These are phyloP conservation scores for Graphium colonna DNA, from an alignment of 2,888 invertebrate genomes.

Conservation along the genomic window DNA sequence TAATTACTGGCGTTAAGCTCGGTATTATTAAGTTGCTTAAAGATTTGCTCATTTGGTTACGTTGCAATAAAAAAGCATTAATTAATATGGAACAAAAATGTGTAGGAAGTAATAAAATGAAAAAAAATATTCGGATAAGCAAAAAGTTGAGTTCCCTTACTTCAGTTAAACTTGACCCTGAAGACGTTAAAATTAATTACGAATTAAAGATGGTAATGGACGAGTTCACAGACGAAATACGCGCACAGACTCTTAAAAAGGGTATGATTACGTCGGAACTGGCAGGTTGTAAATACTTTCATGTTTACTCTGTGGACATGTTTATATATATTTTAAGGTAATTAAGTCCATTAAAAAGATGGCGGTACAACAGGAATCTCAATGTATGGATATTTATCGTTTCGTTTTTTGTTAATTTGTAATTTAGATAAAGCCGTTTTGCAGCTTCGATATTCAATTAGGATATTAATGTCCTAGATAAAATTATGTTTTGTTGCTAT, in stretches of 20 bases:
- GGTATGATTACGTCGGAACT: neutral
- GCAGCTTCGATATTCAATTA: no score
- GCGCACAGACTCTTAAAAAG: constrained; percentile 3
- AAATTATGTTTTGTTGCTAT: no score
- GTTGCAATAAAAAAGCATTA: no score
- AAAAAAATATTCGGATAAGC: neutral
- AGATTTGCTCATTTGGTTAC: no score
- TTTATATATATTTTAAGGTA: constrained; percentile 4
- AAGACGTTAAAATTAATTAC: neutral
- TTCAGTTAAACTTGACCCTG: neutral
- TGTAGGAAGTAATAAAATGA: neutral
- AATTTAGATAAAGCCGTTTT: no score
- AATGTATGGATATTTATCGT: no score
- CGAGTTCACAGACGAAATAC: neutral
- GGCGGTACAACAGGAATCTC: no score
- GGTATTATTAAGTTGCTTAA: no score
- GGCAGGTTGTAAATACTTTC: constrained; percentile 3
- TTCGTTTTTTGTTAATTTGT: no score
- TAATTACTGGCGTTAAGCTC: no score
- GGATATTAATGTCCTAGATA: no score
- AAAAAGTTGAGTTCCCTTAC: neutral
- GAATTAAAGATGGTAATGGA: neutral
- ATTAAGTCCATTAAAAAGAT: constrained; percentile 1
- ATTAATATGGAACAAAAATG: no score
- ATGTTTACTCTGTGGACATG: neutral